Conservation (phyloP, 2,113 vertebrate genomes). For the Strigops habroptila region DNA sequence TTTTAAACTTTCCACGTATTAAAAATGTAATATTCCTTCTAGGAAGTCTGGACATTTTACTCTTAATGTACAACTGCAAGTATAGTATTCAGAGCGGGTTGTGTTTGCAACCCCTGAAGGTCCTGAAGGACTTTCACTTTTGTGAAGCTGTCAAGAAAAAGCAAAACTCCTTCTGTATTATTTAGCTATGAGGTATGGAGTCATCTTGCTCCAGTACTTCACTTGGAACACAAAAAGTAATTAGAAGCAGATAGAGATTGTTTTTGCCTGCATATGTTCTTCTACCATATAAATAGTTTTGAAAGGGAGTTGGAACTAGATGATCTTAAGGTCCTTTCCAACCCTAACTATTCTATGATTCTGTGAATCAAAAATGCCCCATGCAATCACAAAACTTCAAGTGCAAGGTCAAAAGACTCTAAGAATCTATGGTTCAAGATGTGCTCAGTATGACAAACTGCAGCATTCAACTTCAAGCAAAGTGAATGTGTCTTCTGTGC, state of each 20-base stretch:
- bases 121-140: background rate
- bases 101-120: background rate
- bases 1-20: background rate
- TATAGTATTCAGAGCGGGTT: background rate
- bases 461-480: background rate
- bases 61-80: background rate
- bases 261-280: background rate
- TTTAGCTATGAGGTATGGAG: background rate
- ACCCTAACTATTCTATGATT: background rate
- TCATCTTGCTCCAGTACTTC: background rate
- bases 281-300: background rate
- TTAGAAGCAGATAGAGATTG: background rate
- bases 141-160: background rate
- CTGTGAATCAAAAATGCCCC: background rate
- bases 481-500: background rate
- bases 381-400: background rate
- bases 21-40: background rate
- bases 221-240: background rate
- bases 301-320: background rate
- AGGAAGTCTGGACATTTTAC: background rate
- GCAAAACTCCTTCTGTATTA: background rate
- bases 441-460: background rate
- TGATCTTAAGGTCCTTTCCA: background rate
- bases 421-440: background rate
- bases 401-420: background rate